phyloP scores from a whole-genome alignment of 2,888 invertebrate genomes.

The Pollenia labialis region DNA sequence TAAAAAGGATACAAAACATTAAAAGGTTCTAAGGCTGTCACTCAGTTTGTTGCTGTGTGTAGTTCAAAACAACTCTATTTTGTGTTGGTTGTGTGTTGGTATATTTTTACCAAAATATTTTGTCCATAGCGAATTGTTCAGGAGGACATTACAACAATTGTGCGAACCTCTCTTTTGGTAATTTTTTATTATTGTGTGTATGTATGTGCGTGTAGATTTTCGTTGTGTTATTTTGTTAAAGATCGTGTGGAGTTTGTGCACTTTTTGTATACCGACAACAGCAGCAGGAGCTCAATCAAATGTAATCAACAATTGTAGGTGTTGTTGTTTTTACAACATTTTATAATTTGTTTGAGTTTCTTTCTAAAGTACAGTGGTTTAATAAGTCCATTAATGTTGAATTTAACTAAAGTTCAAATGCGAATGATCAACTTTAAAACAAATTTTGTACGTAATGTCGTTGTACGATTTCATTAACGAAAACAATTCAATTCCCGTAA shows the following conservation, averaged over 20 bases:
- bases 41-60: constrained; percentile 10
- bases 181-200: neutral
- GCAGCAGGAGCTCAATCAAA: constrained; percentile 83
- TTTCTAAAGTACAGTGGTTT: constrained; percentile 29
- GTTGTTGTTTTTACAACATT: constrained; percentile 68
- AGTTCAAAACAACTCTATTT: constrained; percentile 59
- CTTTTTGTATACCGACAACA: constrained; percentile 80
- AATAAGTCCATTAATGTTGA: neutral
- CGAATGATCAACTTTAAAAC: too few species aligned
- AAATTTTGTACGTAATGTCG: too few species aligned
- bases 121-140: constrained; percentile 80
- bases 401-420: too few species aligned
- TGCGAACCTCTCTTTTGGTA: neutral
- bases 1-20: constrained; percentile 41
- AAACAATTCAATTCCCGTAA: too few species aligned
- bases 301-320: constrained; percentile 74
- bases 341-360: constrained; percentile 28
- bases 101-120: constrained; percentile 79
- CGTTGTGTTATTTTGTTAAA: constrained; percentile 48
- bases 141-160: constrained; percentile 75
- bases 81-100: constrained; percentile 22
- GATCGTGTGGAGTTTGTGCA: constrained; percentile 79
- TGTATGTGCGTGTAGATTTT: constrained; percentile 29
- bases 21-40: constrained; percentile 51
- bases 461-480: too few species aligned